Conservation (phyloP, 2,888 invertebrate genomes). For the Drosophila incognita region DNA sequence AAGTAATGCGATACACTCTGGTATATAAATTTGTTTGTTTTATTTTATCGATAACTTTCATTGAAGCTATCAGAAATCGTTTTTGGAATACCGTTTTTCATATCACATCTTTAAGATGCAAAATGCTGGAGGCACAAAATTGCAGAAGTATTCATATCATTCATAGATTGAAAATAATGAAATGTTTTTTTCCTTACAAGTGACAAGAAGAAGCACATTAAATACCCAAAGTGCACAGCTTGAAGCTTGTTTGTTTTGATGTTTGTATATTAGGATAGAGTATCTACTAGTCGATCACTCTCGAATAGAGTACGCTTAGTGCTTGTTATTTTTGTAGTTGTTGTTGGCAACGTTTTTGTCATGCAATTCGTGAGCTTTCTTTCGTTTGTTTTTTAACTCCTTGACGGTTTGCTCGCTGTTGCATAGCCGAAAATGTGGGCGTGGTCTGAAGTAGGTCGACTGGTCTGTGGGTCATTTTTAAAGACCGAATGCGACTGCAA, state of each 20-base stretch:
- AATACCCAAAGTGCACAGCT: neutral
- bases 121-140: neutral
- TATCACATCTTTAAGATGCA: accelerated
- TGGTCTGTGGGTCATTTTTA: slow-evolving; percentile 52
- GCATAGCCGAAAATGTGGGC: slow-evolving; percentile 54
- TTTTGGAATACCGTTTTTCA: neutral
- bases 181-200: neutral
- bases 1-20: neutral
- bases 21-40: neutral
- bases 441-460: slow-evolving; percentile 66
- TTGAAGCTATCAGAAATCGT: neutral
- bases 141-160: neutral
- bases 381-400: slow-evolving; percentile 19
- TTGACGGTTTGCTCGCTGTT: slow-evolving; percentile 38
- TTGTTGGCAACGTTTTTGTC: slow-evolving; percentile 57
- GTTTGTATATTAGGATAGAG: neutral
- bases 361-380: slow-evolving; percentile 59
- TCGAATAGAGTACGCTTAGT: neutral
- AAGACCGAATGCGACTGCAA: slow-evolving; percentile 20
- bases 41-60: neutral
- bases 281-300: neutral
- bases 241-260: neutral
- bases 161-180: no score
- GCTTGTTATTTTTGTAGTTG: slow-evolving; percentile 22
- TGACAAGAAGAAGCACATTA: neutral